Conservation (phyloP, 2,888 invertebrate genomes). For the Netelia inedita region DNA sequence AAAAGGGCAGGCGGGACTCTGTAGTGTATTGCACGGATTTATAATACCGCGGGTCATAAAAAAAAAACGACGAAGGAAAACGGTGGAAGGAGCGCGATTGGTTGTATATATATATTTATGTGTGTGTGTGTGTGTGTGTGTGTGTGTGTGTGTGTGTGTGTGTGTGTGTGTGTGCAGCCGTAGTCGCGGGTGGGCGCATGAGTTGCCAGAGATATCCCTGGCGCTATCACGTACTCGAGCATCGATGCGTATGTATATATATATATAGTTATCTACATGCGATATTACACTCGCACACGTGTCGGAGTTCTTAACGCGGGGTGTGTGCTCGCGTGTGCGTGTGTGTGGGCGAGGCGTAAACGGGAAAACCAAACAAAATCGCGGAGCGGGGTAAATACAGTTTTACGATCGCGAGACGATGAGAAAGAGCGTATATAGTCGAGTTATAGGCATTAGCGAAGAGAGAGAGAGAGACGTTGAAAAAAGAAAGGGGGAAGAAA, state of each 20-base stretch:
- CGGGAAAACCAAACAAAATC: constrained; percentile 79
- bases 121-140: not conserved
- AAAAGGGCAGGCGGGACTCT: constrained; percentile 18
- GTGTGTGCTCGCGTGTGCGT: constrained; percentile 45
- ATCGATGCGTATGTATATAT: not conserved
- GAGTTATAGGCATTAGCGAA: constrained; percentile 24
- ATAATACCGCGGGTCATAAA: constrained; percentile 80
- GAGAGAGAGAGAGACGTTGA: constrained; percentile 12
- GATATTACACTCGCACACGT: constrained; percentile 56
- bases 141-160: not conserved
- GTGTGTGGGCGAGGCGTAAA: constrained; percentile 66
- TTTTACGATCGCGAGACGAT: constrained; percentile 77
- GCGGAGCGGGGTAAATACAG: constrained; percentile 72
- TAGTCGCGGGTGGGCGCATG: constrained; percentile 52
- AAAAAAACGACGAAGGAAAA: constrained; percentile 67
- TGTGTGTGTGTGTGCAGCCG: not conserved
- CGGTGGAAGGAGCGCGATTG: constrained; percentile 29
- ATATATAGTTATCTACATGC: constrained; percentile 14
- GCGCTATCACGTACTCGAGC: constrained; percentile 45
- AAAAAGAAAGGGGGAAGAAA: constrained; percentile 24
- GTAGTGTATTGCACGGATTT: constrained; percentile 79
- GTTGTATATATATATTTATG: not conserved
- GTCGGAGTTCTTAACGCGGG: constrained; percentile 40
- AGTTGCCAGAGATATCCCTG: constrained; percentile 47
- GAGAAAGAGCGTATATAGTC: constrained; percentile 44